Percentiles rank a stretch among this genome's conserved stretches.
Conservation (phyloP, 1,140 invertebrate species). For the Sitobion miscanthi region DNA sequence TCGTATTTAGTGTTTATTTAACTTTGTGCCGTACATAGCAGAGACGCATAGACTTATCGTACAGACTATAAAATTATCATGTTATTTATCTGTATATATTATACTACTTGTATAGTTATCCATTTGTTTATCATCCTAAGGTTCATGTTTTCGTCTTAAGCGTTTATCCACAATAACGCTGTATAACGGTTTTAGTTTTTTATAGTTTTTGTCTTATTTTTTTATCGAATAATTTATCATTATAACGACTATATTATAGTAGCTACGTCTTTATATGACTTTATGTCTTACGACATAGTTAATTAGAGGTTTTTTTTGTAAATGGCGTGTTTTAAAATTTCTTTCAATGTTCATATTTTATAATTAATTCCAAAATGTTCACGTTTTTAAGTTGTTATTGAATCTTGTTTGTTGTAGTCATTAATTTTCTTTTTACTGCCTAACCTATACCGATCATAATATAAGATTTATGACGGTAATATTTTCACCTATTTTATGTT, state of each 20-base stretch:
- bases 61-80: neutral
- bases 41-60: neutral
- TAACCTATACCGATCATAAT: neutral
- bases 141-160: neutral
- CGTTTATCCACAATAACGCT: neutral
- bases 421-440: neutral
- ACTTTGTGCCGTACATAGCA: neutral
- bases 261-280: neutral
- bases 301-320: neutral
- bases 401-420: neutral
- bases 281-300: neutral
- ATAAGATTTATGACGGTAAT: neutral
- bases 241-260: neutral
- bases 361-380: neutral
- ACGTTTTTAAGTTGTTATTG: constrained; percentile 8
- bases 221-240: neutral
- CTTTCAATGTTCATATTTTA: neutral
- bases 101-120: neutral
- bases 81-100: neutral
- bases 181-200: neutral
- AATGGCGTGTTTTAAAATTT: neutral
- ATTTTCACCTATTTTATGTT: neutral
- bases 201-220: too few species aligned
- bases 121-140: neutral
- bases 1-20: neutral